Evolutionary conservation across 37 sponge, comb jelly and placozoan genomes (phyloP), one percentile per base, ranked within the genome.

Genomic region (Haliclona indistincta): DNA sequence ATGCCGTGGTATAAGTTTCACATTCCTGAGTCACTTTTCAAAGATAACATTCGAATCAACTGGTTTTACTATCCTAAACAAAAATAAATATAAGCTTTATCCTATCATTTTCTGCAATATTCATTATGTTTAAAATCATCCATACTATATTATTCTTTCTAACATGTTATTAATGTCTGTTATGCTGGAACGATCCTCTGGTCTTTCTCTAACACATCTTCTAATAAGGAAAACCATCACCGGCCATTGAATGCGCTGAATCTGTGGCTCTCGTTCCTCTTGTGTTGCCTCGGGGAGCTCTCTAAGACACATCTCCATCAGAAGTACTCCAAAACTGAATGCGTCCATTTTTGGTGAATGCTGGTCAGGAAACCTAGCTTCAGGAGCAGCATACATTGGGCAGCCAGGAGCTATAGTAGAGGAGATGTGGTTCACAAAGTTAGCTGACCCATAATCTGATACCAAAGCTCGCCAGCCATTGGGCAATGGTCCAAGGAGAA

Each of bases 331-430:
- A 77, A 51, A 77, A 38, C 85, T 84, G 78, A 56, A 84, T 6
- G 63, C 73, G 52, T 84, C 85, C 62, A 84, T 74, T 61, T 84
- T 84, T 41, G 85, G 77, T 20, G 39, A 55, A 25, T 84, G 85
- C 37, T 44, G 44, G 35, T 38, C 70, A 20, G 62, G 41, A 0
- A 64, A 49, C 47, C 37, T 43, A n/a, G 72, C 72, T 43, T 84
- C 85, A 41, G 85, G 85, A 26, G 85, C 85, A 35, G 78, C 85
- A 60, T 84, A 84, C n/a, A 41, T 58, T 39, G 47, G 38, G 17
- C 69, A 53, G 22, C 84, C 84, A 35, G 84, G 84, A 11, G 49
- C 76, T 28, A 30, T 41, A 20, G 84, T 75, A 28, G 68, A 28
- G 15, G 41, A 39, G 5, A 67, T 15, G 26, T 67, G 68, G 4